Percentiles rank a stretch among this genome's conserved stretches.
Conservation (phyloP, 2,113 vertebrate species). For the Bujurquina vittata region DNA sequence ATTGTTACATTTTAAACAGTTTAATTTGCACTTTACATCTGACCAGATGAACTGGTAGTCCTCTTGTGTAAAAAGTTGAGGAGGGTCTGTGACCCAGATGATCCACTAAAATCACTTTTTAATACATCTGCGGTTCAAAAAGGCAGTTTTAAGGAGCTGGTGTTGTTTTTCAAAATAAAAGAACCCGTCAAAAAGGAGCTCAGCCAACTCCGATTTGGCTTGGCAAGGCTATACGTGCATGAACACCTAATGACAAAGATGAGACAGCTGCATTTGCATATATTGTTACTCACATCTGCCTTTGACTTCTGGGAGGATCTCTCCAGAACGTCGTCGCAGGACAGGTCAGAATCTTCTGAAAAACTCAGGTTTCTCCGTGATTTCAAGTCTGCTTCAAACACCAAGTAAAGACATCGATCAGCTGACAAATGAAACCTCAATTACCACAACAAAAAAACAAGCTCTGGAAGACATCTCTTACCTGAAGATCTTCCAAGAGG, state of each 20-base stretch:
- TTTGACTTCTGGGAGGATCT: slow-evolving; percentile 93
- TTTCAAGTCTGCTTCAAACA: slow-evolving; percentile 83
- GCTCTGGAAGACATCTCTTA: slow-evolving; percentile 28
- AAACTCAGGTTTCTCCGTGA: slow-evolving; percentile 91
- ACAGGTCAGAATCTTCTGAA: slow-evolving; percentile 96
- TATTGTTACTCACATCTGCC: slow-evolving; percentile 85
- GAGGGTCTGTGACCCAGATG: background rate
- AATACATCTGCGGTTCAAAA: no score
- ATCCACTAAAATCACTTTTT: no score
- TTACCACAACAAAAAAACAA: background rate
- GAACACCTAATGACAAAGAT: background rate
- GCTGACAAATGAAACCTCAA: background rate
- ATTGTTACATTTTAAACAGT: background rate
- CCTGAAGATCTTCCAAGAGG: slow-evolving; percentile 83
- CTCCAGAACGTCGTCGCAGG: slow-evolving; percentile 93
- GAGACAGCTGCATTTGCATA: background rate
- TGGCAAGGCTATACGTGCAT: background rate
- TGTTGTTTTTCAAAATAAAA: background rate
- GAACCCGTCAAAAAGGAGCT: background rate
- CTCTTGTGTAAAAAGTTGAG: accelerated
- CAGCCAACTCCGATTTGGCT: background rate
- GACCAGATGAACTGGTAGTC: background rate
- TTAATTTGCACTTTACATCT: background rate
- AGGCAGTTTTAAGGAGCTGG: no score
- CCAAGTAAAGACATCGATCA: background rate